These are phyloP conservation scores for Pseudoatta argentina DNA, from an alignment of 1,140 invertebrate species.

Conservation along the genomic window DNA sequence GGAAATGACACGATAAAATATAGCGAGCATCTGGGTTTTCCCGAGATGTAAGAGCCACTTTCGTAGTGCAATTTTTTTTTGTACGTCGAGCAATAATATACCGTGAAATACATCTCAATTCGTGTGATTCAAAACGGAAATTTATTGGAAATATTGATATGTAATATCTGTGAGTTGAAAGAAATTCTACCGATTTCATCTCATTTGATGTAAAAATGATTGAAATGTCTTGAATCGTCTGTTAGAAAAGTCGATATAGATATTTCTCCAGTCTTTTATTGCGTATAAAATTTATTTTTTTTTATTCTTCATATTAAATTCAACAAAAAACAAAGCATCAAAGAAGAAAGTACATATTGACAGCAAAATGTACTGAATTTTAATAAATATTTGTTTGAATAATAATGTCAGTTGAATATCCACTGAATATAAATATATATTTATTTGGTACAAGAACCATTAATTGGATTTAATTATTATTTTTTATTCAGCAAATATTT, in stretches of 20 bases:
- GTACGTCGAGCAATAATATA: not conserved
- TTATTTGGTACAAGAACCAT: no score
- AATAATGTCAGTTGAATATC: no score
- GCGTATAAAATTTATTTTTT: constrained; percentile 18
- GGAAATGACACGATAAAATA: not conserved
- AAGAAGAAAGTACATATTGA: not conserved
- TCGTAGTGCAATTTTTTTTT: not conserved
- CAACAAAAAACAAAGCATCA: not conserved
- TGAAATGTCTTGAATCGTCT: constrained; percentile 2
- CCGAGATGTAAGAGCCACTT: constrained; percentile 29
- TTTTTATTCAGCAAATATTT: no score
- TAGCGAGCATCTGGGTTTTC: not conserved
- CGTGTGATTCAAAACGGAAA: constrained; percentile 41
- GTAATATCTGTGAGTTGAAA: not conserved
- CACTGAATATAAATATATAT: no score
- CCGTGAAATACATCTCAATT: not conserved
- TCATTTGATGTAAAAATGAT: constrained; percentile 21
- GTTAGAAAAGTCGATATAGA: not conserved
- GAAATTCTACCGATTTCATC: constrained; percentile 1
- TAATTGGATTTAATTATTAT: no score
- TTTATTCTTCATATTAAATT: not conserved
- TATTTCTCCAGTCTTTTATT: not conserved
- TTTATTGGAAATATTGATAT: constrained; percentile 19
- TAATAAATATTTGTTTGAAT: no score
- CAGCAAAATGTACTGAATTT: no score